Evolutionary conservation across 2,888 invertebrate genomes (phyloP), one percentile per base, ranked within the genome.

Genomic region (Ochlodes sylvanus): DNA sequence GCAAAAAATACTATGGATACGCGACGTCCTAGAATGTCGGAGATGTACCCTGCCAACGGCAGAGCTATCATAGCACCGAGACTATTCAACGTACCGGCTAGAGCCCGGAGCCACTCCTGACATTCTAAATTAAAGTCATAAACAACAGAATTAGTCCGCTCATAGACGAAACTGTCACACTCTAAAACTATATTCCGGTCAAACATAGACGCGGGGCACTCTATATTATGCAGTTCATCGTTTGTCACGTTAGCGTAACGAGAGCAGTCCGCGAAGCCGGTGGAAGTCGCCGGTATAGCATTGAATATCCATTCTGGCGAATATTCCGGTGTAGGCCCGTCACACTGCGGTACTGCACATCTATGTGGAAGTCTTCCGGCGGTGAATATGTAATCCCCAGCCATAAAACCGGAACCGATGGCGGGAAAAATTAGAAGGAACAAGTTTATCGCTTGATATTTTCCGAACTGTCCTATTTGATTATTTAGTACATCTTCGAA

Each of bases 41-140:
- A 96, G 65, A 96, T 85, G 65, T 94, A 94, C 34, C 97, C 97
- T 2, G 96, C 95, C 27, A 96, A 78, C 0, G 95, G 94, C 55
- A 96, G 92, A 0, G 96, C 95, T 61, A 96, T 86, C 86, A 96
- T 95, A 75, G 95, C 96, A 42, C 96, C 96, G 55, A 95, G 83
- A 79, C 95, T 96, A 79, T 96, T 96, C 12, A 96, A 87, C n/a
- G 96, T 96, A 4, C 97, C 97, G 38, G 96, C 95, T 70, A 97
- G 82, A 6, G 96, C 94, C 71, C 97, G 86, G 76, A 95, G 94
- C 97, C 97, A 97, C 94, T 92, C 94, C 65, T 94, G 89, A 74
- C 93, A 93, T 75, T 89, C 88, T 67, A 92, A 77, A 72, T 85
- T 82, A 69, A 92, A 92, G 70, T 92, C 92, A 73, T 87, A 92